These are phyloP conservation scores for Anneissia japonica DNA, from an alignment of 35 echinoderm and acorn worm species.

Conservation along the genomic window DNA sequence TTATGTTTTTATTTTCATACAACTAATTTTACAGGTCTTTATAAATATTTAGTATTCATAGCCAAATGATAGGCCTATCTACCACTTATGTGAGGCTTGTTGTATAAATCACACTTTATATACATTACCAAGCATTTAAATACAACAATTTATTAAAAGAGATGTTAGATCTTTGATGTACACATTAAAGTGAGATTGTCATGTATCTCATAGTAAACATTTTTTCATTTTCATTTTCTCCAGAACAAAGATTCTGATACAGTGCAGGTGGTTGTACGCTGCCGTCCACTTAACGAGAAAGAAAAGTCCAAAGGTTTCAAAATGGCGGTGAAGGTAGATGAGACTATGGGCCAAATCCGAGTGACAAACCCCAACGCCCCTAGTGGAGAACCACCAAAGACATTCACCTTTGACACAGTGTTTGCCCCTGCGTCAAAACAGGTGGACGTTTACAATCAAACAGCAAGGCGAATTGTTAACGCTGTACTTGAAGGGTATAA, in stretches of 20 bases:
- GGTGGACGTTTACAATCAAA: slow-evolving; percentile 97
- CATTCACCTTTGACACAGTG: slow-evolving; percentile 90
- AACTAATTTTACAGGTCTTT: too few species aligned
- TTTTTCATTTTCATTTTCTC: neutral
- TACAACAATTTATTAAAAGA: too few species aligned
- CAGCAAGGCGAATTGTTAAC: slow-evolving; percentile 90
- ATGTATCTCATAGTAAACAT: too few species aligned
- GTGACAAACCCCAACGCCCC: slow-evolving; percentile 69
- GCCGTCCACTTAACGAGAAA: slow-evolving; percentile 88
- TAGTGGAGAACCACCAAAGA: slow-evolving; percentile 78
- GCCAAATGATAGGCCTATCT: too few species aligned
- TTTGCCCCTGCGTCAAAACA: slow-evolving; percentile 81
- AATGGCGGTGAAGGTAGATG: slow-evolving; percentile 73
- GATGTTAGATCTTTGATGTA: too few species aligned
- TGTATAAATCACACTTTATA: too few species aligned
- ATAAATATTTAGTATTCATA: too few species aligned
- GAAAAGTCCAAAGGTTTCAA: slow-evolving; percentile 75
- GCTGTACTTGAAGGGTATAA: slow-evolving; percentile 97
- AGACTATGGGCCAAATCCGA: slow-evolving; percentile 59
- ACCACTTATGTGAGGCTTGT: too few species aligned
- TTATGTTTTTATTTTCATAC: too few species aligned
- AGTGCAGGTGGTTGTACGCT: slow-evolving; percentile 91
- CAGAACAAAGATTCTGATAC: slow-evolving; percentile 31
- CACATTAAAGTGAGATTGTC: too few species aligned
- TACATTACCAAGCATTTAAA: too few species aligned